Evolutionary conservation across 2,797 vertebrate species (phyloP).

Genomic region (Sciurus vulgaris): DNA sequence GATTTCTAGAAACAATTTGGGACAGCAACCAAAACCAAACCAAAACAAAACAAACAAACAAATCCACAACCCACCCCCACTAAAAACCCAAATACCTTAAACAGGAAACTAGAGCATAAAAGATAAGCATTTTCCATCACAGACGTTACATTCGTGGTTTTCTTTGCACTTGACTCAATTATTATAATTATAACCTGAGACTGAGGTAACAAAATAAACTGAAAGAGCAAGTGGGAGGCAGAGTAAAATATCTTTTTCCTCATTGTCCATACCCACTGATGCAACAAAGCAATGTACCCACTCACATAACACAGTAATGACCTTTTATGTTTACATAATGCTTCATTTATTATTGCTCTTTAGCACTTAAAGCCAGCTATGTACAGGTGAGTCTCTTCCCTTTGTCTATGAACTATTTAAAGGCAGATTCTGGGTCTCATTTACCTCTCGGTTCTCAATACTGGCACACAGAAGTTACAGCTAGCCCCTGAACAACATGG

Average conservation of each 20-base stretch:
- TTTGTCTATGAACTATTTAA: neutral
- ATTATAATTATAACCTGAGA: neutral
- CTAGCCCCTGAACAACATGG: neutral
- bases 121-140: constrained; percentile 41
- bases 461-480: neutral
- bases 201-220: constrained; percentile 43
- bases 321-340: neutral
- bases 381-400: neutral
- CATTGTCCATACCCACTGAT: neutral
- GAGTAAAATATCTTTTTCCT: constrained; percentile 5
- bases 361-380: neutral
- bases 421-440: neutral
- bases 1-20: constrained; percentile 44
- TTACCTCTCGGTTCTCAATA: neutral
- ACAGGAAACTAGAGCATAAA: neutral
- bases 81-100: neutral
- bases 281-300: neutral
- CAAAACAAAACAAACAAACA: neutral
- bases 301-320: neutral
- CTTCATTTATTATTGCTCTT: neutral
- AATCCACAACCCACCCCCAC: neutral
- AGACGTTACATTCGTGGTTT: constrained; percentile 10
- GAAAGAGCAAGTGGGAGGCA: neutral
- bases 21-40: neutral
- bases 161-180: constrained; percentile 39